Base-by-base conservation (phyloP, 2,797 vertebrate genomes). In the Pseudochromis fuscus region DNA sequence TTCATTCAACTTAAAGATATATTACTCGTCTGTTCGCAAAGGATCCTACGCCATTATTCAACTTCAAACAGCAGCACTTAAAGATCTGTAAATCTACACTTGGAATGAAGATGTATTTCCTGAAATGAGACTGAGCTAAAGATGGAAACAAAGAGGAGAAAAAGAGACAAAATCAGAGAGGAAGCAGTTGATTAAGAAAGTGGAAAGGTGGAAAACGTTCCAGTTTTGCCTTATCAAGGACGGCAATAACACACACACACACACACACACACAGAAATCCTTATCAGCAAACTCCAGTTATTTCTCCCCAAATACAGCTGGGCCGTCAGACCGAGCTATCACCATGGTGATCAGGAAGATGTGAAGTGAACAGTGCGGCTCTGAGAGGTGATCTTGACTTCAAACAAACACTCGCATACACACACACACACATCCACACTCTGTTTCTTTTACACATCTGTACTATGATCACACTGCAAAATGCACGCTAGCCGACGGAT, bases 261-360 rank as follows among this genome's bases (percentile, higher is more conserved):
- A 55, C 64, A n/a, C 4, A 40, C 33, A 24, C 24, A 25, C 16
- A 44, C 5, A 37, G 7, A 44, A 33, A 38, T 58, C 30, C 67
- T 80, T 80, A 75, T 87, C 81, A 61, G 56, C 27, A 55, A 68
- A 66, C 64, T 38, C 42, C 76, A 62, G 66, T 35, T 79, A 67
- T 60, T 60, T 40, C 64, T 42, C 50, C 33, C 56, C 11, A 62
- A 66, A 78, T 52, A 31, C 67, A 69, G 57, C 18, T 0, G 46
- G 10, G 42, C 57, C 13, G 48, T 64, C 63, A 55, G 42, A 62
- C 51, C 45, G 30, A 60, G 64, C 40, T 67, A 77, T 81, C 80
- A 27, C 73, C 77, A 72, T 85, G 67, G 73, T 61, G 75, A 85
- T 81, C 69, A 31, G 75, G 35, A 67, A 72, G 81, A 75, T 79